Conservation (phyloP, 2,797 vertebrate species). For the Sebastes elongatus region DNA sequence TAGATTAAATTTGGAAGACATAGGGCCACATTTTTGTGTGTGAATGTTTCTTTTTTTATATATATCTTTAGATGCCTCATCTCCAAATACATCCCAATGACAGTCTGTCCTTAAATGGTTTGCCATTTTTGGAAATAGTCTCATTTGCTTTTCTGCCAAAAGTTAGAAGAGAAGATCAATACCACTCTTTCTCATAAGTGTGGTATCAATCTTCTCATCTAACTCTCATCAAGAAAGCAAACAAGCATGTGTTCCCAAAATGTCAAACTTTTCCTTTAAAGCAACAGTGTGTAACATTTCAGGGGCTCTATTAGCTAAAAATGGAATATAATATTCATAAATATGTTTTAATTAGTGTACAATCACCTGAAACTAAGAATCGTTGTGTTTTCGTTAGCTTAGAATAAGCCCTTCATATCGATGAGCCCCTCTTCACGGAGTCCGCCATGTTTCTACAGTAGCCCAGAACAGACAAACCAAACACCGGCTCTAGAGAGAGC, state of each 20-base stretch:
- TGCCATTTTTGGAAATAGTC: neutral
- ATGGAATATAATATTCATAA: too few species aligned
- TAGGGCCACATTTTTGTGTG: neutral
- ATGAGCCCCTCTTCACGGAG: too few species aligned
- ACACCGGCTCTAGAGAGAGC: too few species aligned
- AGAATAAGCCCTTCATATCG: too few species aligned
- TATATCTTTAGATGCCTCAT: neutral
- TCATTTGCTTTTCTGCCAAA: neutral
- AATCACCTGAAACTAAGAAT: too few species aligned
- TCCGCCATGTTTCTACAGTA: too few species aligned
- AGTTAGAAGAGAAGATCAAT: neutral
- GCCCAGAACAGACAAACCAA: too few species aligned
- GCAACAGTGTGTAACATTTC: neutral
- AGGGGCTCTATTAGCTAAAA: too few species aligned
- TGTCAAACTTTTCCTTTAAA: neutral
- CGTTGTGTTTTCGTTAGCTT: too few species aligned
- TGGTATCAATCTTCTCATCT: neutral
- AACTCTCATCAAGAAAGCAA: neutral
- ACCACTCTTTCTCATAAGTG: neutral
- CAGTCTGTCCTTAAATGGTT: neutral
- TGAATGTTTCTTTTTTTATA: neutral
- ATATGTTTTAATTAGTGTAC: too few species aligned
- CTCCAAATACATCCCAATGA: neutral
- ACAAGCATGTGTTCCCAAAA: neutral
- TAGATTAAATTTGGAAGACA: slow-evolving; percentile 1